Conservation (phyloP, 2,888 invertebrate genomes). For the Didymodactylos carnosus region DNA sequence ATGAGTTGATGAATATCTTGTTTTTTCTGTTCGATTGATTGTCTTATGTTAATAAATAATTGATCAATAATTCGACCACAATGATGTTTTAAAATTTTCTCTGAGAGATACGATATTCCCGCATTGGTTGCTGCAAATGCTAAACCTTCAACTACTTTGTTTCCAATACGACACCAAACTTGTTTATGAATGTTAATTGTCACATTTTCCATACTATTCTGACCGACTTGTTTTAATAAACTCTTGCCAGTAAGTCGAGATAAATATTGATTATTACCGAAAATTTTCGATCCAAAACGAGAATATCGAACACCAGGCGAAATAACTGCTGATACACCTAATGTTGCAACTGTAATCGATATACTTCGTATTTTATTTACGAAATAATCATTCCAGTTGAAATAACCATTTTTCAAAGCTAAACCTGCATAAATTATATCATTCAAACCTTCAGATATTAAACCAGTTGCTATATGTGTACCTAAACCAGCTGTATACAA, state of each 20-base stretch:
- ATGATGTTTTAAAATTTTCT: neutral
- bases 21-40: neutral
- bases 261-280: neutral
- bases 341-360: neutral
- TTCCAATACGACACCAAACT: neutral
- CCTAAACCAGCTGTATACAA: neutral
- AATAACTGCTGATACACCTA: neutral
- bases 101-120: neutral
- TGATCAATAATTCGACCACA: neutral
- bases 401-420: neutral
- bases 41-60: neutral
- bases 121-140: neutral
- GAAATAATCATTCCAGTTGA: neutral
- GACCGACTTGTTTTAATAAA: neutral
- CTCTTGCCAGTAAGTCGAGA: neutral
- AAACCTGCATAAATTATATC: neutral
- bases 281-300: neutral
- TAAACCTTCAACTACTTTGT: neutral
- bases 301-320: neutral
- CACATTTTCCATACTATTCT: neutral
- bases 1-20: neutral
- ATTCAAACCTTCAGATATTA: neutral
- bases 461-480: neutral
- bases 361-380: neutral
- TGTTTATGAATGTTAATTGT: neutral